Evolutionary conservation across 2,113 vertebrate genomes (phyloP).

Genomic region (Leucoraja erinaceus): DNA sequence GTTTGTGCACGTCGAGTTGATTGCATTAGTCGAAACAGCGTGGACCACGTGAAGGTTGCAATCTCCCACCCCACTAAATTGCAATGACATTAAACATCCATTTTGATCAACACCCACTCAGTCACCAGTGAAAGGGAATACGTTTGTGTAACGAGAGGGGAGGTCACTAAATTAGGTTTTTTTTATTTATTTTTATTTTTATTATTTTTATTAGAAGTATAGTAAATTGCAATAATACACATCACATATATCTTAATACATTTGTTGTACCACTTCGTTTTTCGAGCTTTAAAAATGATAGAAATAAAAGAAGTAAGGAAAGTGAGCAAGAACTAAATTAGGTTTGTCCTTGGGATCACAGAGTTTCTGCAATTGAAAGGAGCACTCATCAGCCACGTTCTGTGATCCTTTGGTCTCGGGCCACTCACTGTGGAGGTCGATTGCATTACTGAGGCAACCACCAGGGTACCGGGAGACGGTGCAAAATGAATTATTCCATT

Average conservation of each 20-base stretch:
- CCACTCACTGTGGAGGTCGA: neutral
- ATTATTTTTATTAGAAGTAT: no score
- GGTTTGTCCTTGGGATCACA: neutral
- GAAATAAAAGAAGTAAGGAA: no score
- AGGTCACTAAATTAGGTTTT: neutral
- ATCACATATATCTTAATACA: no score
- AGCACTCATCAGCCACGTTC: neutral
- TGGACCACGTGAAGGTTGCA: no score
- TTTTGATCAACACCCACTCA: neutral
- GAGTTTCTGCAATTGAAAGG: neutral
- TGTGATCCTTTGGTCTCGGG: neutral
- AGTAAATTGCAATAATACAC: no score
- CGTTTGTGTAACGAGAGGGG: no score
- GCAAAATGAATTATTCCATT: neutral
- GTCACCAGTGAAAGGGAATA: neutral
- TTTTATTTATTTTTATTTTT: no score
- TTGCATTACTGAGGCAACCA: constrained; percentile 10
- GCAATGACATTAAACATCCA: neutral
- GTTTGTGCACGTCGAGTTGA: no score
- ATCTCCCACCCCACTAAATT: neutral
- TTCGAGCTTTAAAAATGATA: no score
- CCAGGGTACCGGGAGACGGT: neutral
- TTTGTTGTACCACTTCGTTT: no score
- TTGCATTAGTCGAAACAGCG: no score
- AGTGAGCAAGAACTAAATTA: no score